Base-by-base conservation (phyloP, 2,888 invertebrate species). In the Xanthorhoe spadicearia region DNA sequence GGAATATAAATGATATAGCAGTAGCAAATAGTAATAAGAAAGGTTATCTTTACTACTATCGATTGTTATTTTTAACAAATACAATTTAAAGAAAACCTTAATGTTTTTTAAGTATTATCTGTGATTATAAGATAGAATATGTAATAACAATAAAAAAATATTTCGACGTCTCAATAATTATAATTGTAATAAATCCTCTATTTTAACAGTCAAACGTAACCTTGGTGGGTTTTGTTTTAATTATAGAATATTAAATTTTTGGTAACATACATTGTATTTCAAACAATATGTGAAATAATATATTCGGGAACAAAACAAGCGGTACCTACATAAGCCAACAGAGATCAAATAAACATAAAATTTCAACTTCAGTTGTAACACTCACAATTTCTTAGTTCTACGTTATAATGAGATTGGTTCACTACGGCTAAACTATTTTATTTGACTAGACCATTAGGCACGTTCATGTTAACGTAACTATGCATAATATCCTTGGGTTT, bases 381-480 rank as follows among this genome's bases (percentile, higher is more conserved):
- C 62, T 53, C 49, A 60, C 51, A 58, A 18, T 73, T 64, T 70
- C 66, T 63, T 74, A 73, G 17, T 62, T 32, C 15, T 46, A 65
- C 64, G 65, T 49, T 69, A 61, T 73, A 71, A 70, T 79, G 78
- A 79, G 78, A 79, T 81, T 79, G 70, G 59, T 70, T 69, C 68
- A 74, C 57, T 60, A 63, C 18, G 0, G 61, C 55, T 74, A 71
- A 69, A 74, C 55, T 70, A 64, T 62, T 71, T 83, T 86, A 92
- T 80, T 89, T 91, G 89, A 92, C 91, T 90, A 92, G 88, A 86
- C 92, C 90, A 73, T 92, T 92, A 64, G 88, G 86, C 76, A 82
- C 77, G 73, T 90, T 91, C 38, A 88, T 84, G 57, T 76, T 75
- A 15, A 72, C 72, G 74, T 93, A 92, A 73, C 76, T 83, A 74